Evolutionary conservation across 2,888 invertebrate species (phyloP).

Genomic region (Poecilus cupreus): DNA sequence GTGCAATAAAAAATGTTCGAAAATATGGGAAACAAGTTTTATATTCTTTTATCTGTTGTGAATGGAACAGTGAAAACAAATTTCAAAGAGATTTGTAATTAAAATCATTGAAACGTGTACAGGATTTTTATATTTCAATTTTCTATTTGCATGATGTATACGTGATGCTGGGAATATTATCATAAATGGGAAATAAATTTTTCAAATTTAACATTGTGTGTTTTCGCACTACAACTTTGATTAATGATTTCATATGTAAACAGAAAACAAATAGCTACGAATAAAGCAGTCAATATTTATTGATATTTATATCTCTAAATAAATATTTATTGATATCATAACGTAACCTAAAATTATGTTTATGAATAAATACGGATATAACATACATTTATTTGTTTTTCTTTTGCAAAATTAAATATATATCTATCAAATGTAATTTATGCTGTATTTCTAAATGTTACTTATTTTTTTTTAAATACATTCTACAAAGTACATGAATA

Average conservation of each 20-base stretch:
- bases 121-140: conserved; percentile 22
- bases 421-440: too few relatives aligned
- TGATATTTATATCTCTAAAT: background rate
- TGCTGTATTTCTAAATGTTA: too few relatives aligned
- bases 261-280: background rate
- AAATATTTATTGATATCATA: background rate
- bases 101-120: conserved; percentile 40
- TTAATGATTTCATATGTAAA: background rate
- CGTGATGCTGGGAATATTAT: background rate
- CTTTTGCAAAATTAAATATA: too few relatives aligned
- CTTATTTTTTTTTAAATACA: too few relatives aligned
- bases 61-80: conserved; percentile 31
- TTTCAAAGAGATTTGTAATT: conserved; percentile 56
- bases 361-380: too few relatives aligned
- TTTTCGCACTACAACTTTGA: background rate
- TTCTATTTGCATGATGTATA: background rate
- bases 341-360: too few relatives aligned
- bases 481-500: too few relatives aligned
- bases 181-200: background rate
- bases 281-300: background rate
- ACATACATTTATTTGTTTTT: too few relatives aligned
- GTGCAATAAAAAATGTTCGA: conserved; percentile 37
- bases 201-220: background rate
- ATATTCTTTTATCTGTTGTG: conserved; percentile 37
- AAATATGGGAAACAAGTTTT: conserved; percentile 52